phyloP scores from a whole-genome alignment of 2,113 vertebrate species.

The Trematocara macrostoma region DNA sequence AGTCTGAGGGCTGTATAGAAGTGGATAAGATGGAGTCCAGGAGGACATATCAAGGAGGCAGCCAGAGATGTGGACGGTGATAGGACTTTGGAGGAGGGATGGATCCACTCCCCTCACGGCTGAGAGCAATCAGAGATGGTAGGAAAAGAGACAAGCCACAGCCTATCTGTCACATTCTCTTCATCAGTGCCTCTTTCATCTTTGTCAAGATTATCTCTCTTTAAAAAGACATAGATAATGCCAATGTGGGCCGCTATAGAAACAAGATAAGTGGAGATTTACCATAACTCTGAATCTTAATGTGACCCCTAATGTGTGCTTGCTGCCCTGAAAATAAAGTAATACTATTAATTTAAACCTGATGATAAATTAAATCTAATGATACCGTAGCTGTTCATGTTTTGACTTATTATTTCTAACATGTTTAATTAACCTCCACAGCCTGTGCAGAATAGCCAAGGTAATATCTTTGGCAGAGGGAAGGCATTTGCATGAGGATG shows the following conservation, averaged over 20 bases:
- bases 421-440: background rate
- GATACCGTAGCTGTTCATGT: background rate
- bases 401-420: background rate
- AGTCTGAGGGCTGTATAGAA: constrained; percentile 32
- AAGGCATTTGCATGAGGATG: background rate
- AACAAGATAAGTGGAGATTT: constrained; percentile 1
- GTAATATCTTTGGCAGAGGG: constrained; percentile 10
- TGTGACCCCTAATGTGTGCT: background rate
- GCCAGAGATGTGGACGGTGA: constrained; percentile 30
- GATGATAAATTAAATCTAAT: background rate
- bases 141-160: background rate
- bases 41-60: constrained; percentile 52
- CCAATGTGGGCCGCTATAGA: background rate
- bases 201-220: constrained; percentile 2
- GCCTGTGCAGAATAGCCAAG: background rate
- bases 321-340: background rate
- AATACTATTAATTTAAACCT: background rate
- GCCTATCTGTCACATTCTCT: constrained; percentile 1
- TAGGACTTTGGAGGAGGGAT: constrained; percentile 21
- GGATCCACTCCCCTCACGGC: constrained; percentile 9
- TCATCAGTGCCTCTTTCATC: constrained; percentile 11
- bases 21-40: constrained; percentile 47
- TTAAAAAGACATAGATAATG: background rate
- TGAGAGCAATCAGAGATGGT: constrained; percentile 3
- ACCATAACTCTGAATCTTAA: background rate